phyloP scores from a whole-genome alignment of 1,140 invertebrate species.

The Drosophila obscura region DNA sequence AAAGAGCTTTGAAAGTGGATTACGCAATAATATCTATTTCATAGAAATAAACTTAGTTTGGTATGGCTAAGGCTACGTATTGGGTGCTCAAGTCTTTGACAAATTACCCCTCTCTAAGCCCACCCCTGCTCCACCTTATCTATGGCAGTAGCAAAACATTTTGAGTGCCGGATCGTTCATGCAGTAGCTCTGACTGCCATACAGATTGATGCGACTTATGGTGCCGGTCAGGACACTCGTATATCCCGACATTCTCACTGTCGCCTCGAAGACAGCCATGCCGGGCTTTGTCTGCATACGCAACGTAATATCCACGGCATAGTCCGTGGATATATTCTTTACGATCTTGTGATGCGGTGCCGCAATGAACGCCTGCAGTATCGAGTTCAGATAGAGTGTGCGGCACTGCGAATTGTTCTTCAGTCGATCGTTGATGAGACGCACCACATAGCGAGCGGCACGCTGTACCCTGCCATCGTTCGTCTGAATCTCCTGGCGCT shows the following conservation, averaged over 20 bases:
- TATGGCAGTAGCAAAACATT: slow-evolving; percentile 90
- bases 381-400: slow-evolving; percentile 79
- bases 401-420: slow-evolving; percentile 86
- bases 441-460: slow-evolving; percentile 86
- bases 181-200: slow-evolving; percentile 91
- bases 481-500: slow-evolving; percentile 85
- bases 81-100: slow-evolving; percentile 49
- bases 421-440: slow-evolving; percentile 87
- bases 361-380: slow-evolving; percentile 69
- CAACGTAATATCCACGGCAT: slow-evolving; percentile 87
- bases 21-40: slow-evolving; percentile 30
- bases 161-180: slow-evolving; percentile 90
- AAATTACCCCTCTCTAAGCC: background rate
- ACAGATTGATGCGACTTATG: slow-evolving; percentile 92
- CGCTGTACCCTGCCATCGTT: slow-evolving; percentile 84
- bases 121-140: slow-evolving; percentile 25
- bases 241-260: slow-evolving; percentile 85
- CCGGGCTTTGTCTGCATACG: slow-evolving; percentile 88
- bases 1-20: slow-evolving; percentile 18
- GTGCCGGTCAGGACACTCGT: slow-evolving; percentile 86
- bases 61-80: slow-evolving; percentile 41
- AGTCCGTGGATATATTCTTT: slow-evolving; percentile 83
- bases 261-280: slow-evolving; percentile 90
- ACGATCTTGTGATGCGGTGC: slow-evolving; percentile 74
- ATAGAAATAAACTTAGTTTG: slow-evolving; percentile 45